These are phyloP conservation scores for Martes flavigula DNA, from an alignment of 2,797 vertebrate species.

Conservation along the genomic window DNA sequence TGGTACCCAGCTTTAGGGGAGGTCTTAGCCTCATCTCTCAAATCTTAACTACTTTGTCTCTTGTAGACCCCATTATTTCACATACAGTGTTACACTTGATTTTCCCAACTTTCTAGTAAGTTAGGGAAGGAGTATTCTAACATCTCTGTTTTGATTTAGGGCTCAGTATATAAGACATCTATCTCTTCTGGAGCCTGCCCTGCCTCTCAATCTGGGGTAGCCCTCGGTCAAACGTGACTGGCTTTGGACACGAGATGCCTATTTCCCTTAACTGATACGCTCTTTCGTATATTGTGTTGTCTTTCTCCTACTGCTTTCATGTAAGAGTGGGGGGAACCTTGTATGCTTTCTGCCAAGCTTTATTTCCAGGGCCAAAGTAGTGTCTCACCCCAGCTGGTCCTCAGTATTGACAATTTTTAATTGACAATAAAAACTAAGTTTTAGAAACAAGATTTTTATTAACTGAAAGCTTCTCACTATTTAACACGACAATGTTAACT, in stretches of 20 bases:
- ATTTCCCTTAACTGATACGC: accelerated
- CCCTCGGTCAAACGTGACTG: no score
- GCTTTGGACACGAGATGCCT: neutral
- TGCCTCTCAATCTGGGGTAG: neutral
- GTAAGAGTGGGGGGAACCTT: neutral
- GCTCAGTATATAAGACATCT: neutral
- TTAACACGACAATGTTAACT: neutral
- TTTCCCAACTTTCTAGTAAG: neutral
- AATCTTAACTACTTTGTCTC: neutral
- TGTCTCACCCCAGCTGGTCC: neutral
- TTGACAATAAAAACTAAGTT: neutral
- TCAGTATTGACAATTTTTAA: neutral
- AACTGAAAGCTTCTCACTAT: neutral
- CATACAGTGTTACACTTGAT: neutral
- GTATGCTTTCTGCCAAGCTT: neutral
- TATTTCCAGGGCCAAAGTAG: neutral
- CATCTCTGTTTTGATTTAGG: neutral
- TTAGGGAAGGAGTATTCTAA: neutral
- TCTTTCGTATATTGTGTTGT: neutral
- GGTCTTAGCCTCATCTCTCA: neutral
- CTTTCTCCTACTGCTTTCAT: neutral
- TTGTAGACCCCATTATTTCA: neutral
- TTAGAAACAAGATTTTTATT: neutral
- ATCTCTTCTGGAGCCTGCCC: neutral
- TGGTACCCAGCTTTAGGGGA: neutral